Base-by-base conservation (phyloP, 2,797 vertebrate species). In the Clarias fuscus region DNA sequence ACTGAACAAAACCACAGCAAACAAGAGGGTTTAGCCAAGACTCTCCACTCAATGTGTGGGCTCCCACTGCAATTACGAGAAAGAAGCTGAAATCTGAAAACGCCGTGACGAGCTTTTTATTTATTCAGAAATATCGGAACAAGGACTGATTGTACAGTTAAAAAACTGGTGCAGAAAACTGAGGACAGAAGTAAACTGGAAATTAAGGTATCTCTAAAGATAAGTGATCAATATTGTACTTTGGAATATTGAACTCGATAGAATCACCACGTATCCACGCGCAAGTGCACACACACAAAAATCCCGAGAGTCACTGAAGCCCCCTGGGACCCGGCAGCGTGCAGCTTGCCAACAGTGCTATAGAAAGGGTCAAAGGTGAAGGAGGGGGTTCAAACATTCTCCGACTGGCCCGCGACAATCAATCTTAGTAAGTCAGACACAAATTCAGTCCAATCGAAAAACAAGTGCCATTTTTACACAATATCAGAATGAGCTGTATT, bases 281-380 rank as follows among this genome's bases (percentile, higher is more conserved):
- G 18, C 30, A 40, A 22, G 30, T n/a, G 40, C 48, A 10, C 30
- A n/a, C 13, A 22, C 72, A 84, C 48, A 48, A 48, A 22, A 75
- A 24, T 48, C 77, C 33, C 56, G 30, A 20, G 58, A 65, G 13
- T 33, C 67, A 62, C 27, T 2, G 6, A n/a, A 27, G 24, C 18
- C 58, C 77, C 61, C 3, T 67, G 85, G 70, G 73, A 84, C 76
- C 76, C 18, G 68, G 24, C 77, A 58, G 68, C 53, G 75, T 22
- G 30, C 62, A 53, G 76, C 33, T 82, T 62, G 84, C 22, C 76
- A 91, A 33, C 73, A 80, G 70, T 37, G 82, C 72, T 53, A 64
- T 73, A 53, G 53, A 59, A 70, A 30, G 68, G 89, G 85, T 88
- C 88, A 89, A 83, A 87, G 85, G 86, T 88, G 77, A 87, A 48